These are phyloP conservation scores for Argentina silus DNA, from an alignment of 2,797 vertebrate species.

Conservation along the genomic window DNA sequence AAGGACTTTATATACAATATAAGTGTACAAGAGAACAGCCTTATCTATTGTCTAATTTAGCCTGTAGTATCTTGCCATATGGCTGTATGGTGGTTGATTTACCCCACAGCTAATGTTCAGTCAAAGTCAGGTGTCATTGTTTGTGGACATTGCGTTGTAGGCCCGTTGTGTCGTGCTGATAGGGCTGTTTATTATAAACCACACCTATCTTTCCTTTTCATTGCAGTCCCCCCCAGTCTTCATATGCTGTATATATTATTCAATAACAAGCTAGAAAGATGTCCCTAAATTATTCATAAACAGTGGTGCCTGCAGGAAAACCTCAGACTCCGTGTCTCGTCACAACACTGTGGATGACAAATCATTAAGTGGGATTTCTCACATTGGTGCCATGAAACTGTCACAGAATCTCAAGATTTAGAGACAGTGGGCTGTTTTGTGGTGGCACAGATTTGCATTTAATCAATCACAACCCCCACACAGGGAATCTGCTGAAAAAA, in stretches of 20 bases:
- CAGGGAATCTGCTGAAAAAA: not conserved
- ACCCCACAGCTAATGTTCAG: not conserved
- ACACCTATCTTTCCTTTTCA: not conserved
- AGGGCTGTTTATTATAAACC: not conserved
- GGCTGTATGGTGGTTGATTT: too few relatives aligned
- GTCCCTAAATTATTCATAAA: slow-evolving; percentile 31
- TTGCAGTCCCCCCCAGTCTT: not conserved
- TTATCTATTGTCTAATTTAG: not conserved
- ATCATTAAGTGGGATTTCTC: slow-evolving; percentile 2
- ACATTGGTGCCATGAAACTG: not conserved
- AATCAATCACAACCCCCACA: not conserved
- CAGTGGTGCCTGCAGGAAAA: slow-evolving; percentile 3
- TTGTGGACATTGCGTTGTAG: not conserved
- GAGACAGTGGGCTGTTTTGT: not conserved
- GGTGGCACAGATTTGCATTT: not conserved
- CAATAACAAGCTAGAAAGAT: slow-evolving; percentile 13
- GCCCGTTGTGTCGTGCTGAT: too few relatives aligned
- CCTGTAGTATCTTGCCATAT: too few relatives aligned
- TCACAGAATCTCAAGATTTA: not conserved
- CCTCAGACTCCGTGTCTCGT: slow-evolving; percentile 7
- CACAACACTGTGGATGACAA: slow-evolving; percentile 5
- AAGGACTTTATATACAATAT: not conserved
- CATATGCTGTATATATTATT: slow-evolving; percentile 27
- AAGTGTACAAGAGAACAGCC: not conserved
- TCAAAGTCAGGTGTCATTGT: not conserved